Conservation (phyloP, 2,113 vertebrate genomes). For the Ammospiza nelsoni region DNA sequence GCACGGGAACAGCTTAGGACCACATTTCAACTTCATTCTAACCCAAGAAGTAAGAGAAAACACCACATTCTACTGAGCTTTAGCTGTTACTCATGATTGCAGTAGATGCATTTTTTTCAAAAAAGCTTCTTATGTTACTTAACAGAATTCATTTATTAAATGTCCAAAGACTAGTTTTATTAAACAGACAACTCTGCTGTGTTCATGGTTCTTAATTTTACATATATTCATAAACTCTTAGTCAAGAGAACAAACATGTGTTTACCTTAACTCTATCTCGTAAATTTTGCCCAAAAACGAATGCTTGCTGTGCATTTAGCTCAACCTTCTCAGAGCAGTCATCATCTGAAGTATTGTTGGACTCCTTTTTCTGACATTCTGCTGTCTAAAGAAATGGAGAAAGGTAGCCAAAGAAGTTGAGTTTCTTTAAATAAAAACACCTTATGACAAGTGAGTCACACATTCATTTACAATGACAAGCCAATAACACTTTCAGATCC, state of each 20-base stretch:
- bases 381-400: constrained; percentile 66
- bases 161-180: neutral
- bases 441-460: neutral
- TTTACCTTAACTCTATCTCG: constrained; percentile 95
- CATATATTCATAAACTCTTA: neutral
- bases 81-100: neutral
- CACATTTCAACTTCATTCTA: neutral
- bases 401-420: neutral
- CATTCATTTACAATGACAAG: neutral
- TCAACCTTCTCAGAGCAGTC: constrained; percentile 79
- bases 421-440: neutral
- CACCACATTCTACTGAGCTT: neutral
- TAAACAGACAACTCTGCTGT: neutral
- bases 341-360: constrained; percentile 63
- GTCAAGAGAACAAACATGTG: neutral
- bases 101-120: neutral
- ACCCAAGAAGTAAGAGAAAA: neutral
- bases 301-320: constrained; percentile 80
- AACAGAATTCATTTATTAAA: neutral
- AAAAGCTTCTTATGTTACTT: neutral
- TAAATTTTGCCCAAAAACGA: constrained; percentile 96
- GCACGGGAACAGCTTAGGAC: neutral
- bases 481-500: neutral
- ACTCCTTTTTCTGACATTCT: constrained; percentile 71
- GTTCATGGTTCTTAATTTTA: neutral